phyloP scores from a whole-genome alignment of 2,797 vertebrate species.

The Tangara arthus region DNA sequence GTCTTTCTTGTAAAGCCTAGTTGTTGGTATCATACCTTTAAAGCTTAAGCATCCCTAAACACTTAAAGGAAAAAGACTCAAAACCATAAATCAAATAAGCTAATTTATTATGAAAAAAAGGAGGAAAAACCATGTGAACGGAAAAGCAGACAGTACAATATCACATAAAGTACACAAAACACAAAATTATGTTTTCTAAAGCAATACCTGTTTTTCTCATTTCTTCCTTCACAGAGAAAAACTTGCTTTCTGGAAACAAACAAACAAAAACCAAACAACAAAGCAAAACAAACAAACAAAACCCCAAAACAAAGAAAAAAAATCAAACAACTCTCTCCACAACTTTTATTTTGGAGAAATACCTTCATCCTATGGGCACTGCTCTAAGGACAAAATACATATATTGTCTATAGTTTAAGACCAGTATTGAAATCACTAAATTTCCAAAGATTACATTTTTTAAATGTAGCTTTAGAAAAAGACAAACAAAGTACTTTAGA shows the following conservation, averaged over 20 bases:
- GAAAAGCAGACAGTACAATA: background rate
- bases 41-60: background rate
- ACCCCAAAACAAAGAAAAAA: background rate
- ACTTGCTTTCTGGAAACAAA: background rate
- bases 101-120: background rate
- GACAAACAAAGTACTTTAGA: background rate
- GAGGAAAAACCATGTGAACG: background rate
- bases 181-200: background rate
- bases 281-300: background rate
- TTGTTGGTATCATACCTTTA: background rate
- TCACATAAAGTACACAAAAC: background rate
- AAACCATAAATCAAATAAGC: background rate
- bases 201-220: background rate
- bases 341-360: background rate
- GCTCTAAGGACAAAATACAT: background rate
- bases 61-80: background rate
- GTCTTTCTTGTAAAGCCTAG: background rate
- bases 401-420: background rate
- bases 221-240: background rate
- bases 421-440: background rate
- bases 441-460: background rate
- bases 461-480: background rate
- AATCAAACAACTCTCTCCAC: background rate
- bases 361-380: background rate
- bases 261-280: background rate